Evolutionary conservation across 2,888 invertebrate species (phyloP), one percentile per base, ranked within the genome.

Genomic region (Amiota communis): DNA sequence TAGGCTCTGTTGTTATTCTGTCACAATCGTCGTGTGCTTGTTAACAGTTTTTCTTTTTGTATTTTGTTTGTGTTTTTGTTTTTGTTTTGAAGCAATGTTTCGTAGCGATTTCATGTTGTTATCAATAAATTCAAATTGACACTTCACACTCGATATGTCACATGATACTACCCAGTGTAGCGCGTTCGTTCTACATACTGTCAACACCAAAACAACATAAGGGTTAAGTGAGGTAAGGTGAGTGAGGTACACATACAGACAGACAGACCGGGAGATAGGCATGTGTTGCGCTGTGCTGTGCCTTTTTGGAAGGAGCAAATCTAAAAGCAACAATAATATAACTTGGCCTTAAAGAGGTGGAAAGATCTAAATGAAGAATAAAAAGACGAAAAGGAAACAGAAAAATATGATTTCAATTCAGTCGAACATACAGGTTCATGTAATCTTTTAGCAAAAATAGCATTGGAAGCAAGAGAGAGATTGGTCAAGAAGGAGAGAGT

Each of bases 81-180:
- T 11, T 59, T 20, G 59, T 17, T 59, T 4, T 17, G 15, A 9
- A 17, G 15, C 59, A 59, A 59, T 59, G 59, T 59, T 68, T 68
- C 53, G 13, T 51, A 49, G 64, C 78, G 81, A 87, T 80, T 83
- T 87, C 87, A 84, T 73, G 77, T 76, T 81, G 81, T 88, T 88
- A 87, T 87, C 88, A 87, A 88, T 88, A 87, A 88, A 87, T 87
- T 87, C 84, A 88, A 87, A 87, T 86, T 88, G 87, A 88, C 87
- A 87, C 81, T 88, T 87, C 87, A 88, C 87, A 87, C 88, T 87
- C 83, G 87, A 87, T 87, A 87, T 87, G 88, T 87, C 88, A 87
- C 87, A 86, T 83, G 87, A 88, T 88, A 88, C 82, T 85, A 80
- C 78, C 49, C 53, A 11, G 15, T 13, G 23, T 46, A 8, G 68